Evolutionary conservation across 2,113 vertebrate species (phyloP).

Genomic region (Muscicapa adusta): DNA sequence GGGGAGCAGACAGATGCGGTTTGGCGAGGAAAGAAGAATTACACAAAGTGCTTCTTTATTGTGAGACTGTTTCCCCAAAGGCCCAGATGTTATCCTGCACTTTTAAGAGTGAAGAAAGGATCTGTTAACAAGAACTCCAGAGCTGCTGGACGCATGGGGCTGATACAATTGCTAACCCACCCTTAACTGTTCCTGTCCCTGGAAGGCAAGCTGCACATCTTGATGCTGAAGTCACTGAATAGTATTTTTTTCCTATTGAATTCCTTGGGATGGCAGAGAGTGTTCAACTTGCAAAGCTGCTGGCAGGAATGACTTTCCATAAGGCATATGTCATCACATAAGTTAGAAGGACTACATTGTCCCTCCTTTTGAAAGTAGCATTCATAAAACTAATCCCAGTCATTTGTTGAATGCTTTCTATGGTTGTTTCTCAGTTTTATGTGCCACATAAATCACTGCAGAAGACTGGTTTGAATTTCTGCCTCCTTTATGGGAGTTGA

Average conservation of each 20-base stretch:
- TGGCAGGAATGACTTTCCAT: not conserved
- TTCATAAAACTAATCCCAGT: conserved; percentile 56
- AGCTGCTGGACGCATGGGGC: conserved; percentile 42
- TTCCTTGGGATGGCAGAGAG: not conserved
- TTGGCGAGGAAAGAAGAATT: conserved; percentile 67
- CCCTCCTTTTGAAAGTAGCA: not conserved
- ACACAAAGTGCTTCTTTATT: conserved; percentile 65
- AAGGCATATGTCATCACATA: not conserved
- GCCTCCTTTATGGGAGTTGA: conserved; percentile 18
- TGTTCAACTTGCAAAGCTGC: not conserved
- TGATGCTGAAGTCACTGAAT: not conserved
- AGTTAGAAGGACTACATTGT: not conserved
- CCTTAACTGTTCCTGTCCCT: conserved; percentile 21
- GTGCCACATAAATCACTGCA: conserved; percentile 35
- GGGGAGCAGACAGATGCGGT: conserved; percentile 64
- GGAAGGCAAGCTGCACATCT: not conserved
- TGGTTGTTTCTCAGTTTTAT: conserved; percentile 33
- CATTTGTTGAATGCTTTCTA: conserved; percentile 36
- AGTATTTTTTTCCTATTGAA: not conserved
- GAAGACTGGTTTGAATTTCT: conserved; percentile 52
- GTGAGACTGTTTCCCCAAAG: conserved; percentile 64
- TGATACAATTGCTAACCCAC: conserved; percentile 51
- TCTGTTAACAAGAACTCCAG: conserved; percentile 65
- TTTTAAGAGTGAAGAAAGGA: conserved; percentile 70
- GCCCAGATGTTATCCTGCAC: conserved; percentile 70